Percentiles rank a stretch among this genome's conserved stretches.
phyloP scores from a whole-genome alignment of 2,797 vertebrate species.

The Artibeus jamaicensis region DNA sequence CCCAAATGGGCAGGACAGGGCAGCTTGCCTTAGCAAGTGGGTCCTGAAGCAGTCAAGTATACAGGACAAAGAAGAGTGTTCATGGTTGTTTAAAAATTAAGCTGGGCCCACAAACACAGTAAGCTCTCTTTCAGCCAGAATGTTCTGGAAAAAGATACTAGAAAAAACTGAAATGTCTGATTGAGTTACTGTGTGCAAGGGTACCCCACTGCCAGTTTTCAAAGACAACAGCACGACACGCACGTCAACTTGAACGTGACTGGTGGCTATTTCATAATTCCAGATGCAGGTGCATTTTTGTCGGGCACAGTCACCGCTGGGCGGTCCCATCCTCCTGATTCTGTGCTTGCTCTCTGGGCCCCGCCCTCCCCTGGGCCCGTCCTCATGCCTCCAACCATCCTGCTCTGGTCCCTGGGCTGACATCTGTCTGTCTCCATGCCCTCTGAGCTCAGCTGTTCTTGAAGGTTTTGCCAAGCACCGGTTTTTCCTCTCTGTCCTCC shows the following conservation, averaged over 20 bases:
- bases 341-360: not conserved
- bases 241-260: not conserved
- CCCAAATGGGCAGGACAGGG: not conserved
- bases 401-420: fast-evolving
- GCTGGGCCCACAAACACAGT: not conserved
- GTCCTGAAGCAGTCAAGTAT: not conserved
- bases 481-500: not conserved
- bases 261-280: not conserved
- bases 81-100: not conserved
- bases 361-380: fast-evolving
- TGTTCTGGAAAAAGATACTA: not conserved
- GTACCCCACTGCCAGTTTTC: not conserved
- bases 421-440: not conserved
- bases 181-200: not conserved
- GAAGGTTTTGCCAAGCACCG: not conserved
- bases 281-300: not conserved
- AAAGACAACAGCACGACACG: not conserved
- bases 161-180: not conserved
- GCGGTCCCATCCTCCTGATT: not conserved
- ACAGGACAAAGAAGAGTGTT: not conserved
- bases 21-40: not conserved
- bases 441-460: not conserved
- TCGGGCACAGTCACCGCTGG: not conserved
- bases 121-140: not conserved
- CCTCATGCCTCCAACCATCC: not conserved